Conservation (phyloP, 2,888 invertebrate genomes). For the Argyresthia albistria region DNA sequence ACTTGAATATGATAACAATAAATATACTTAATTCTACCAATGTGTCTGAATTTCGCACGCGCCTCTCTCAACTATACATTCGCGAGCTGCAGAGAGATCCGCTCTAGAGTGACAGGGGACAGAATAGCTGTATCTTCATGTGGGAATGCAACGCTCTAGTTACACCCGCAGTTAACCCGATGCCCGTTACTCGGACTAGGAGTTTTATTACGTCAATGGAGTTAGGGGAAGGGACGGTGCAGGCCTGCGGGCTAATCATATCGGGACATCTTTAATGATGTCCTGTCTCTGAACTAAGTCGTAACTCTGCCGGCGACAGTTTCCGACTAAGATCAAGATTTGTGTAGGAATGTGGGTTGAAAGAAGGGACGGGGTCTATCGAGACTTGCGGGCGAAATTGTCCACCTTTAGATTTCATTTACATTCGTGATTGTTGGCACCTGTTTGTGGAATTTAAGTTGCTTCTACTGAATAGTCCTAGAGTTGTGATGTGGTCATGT, state of each 20-base stretch:
- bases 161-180: constrained; percentile 25
- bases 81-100: not conserved
- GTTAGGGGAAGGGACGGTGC: not conserved
- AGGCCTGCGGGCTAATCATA: not conserved
- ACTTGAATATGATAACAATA: not conserved
- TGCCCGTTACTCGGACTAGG: constrained; percentile 22
- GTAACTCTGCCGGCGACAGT: constrained; percentile 2
- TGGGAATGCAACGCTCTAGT: constrained; percentile 63
- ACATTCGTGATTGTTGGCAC: too few relatives aligned
- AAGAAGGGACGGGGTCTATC: not conserved
- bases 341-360: constrained; percentile 31
- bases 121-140: constrained; percentile 23
- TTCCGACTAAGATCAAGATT: constrained; percentile 24
- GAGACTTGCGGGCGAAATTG: not conserved
- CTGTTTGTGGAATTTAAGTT: too few relatives aligned
- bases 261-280: constrained; percentile 4
- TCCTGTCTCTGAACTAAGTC: not conserved
- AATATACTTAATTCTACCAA: not conserved
- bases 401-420: not conserved
- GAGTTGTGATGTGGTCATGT: too few relatives aligned
- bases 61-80: not conserved
- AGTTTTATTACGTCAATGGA: not conserved
- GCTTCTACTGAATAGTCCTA: too few relatives aligned
- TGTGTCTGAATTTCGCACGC: not conserved
- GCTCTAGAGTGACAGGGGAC: not conserved